These are phyloP conservation scores for Cosmopolites sordidus DNA, from an alignment of 2,888 invertebrate genomes.

Conservation along the genomic window DNA sequence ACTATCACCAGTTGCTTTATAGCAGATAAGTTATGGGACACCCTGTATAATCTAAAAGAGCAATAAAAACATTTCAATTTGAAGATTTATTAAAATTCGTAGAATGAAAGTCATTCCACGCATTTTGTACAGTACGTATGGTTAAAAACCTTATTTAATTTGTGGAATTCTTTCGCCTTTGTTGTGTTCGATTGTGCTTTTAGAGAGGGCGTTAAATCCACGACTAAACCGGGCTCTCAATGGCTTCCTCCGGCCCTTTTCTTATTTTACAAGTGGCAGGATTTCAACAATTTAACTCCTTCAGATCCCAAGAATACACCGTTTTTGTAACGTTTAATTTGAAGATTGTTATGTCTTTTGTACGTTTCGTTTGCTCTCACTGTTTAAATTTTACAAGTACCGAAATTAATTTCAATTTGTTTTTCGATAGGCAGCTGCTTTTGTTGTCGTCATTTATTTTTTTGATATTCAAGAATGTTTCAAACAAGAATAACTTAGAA, in stretches of 20 bases:
- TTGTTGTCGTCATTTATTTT: not conserved
- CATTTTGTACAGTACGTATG: slow-evolving; percentile 23
- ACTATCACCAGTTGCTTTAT: too few relatives aligned
- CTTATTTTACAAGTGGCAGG: slow-evolving; percentile 33
- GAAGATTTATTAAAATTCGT: slow-evolving; percentile 21
- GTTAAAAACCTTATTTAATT: slow-evolving; percentile 23
- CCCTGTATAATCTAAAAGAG: too few relatives aligned
- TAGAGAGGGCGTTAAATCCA: slow-evolving; percentile 24
- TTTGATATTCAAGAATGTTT: not conserved
- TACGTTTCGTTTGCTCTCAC: not conserved
- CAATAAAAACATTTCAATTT: too few relatives aligned
- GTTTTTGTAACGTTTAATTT: slow-evolving; percentile 26
- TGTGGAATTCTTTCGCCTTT: slow-evolving; percentile 24
- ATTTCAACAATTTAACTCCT: slow-evolving; percentile 29
- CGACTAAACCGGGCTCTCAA: slow-evolving; percentile 32
- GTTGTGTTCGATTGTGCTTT: slow-evolving; percentile 26
- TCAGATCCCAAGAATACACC: slow-evolving; percentile 22
- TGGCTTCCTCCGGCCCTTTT: slow-evolving; percentile 32
- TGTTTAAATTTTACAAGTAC: not conserved
- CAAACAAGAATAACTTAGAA: too few relatives aligned
- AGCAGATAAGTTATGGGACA: too few relatives aligned
- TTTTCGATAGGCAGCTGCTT: not conserved
- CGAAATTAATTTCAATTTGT: not conserved
- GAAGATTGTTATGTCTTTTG: slow-evolving; percentile 19
- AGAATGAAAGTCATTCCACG: slow-evolving; percentile 21